A percentile compares a stretch with the other conserved stretches of the same genome.
Conservation (phyloP, 2,797 vertebrate species). For the Todus mexicanus region DNA sequence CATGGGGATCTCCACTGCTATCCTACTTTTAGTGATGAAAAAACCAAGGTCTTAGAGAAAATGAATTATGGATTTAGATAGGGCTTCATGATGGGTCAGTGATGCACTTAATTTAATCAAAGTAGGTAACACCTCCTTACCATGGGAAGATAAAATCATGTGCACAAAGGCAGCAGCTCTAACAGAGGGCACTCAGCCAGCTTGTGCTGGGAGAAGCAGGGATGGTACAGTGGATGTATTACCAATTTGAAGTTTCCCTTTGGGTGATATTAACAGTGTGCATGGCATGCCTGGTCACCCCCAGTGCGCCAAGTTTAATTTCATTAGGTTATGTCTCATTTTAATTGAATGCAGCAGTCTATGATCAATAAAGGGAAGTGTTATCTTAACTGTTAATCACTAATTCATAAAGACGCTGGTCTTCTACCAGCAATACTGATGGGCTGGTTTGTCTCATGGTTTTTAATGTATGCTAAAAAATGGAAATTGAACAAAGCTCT, state of each 20-base stretch:
- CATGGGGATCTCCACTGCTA: neutral
- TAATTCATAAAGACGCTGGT: neutral
- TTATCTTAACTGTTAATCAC: neutral
- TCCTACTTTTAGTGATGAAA: neutral
- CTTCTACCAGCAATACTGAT: neutral
- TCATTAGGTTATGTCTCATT: neutral
- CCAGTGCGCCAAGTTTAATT: neutral
- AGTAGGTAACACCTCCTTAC: neutral
- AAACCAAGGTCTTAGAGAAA: neutral
- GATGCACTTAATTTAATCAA: neutral
- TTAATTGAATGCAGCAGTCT: conserved; percentile 31
- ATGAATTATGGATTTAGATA: neutral
- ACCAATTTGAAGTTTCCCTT: neutral
- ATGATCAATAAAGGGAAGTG: conserved; percentile 7
- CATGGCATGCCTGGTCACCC: neutral
- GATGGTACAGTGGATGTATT: neutral
- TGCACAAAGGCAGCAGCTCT: neutral
- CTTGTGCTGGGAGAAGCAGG: neutral
- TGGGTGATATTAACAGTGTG: neutral
- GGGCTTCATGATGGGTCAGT: fast-evolving
- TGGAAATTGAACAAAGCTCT: conserved; percentile 2
- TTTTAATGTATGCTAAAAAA: conserved; percentile 41
- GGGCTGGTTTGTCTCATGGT: neutral
- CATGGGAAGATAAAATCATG: fast-evolving
- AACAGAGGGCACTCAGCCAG: neutral